Base-by-base conservation (phyloP, 2,797 vertebrate genomes). In the Dendrocincla tyrannina region DNA sequence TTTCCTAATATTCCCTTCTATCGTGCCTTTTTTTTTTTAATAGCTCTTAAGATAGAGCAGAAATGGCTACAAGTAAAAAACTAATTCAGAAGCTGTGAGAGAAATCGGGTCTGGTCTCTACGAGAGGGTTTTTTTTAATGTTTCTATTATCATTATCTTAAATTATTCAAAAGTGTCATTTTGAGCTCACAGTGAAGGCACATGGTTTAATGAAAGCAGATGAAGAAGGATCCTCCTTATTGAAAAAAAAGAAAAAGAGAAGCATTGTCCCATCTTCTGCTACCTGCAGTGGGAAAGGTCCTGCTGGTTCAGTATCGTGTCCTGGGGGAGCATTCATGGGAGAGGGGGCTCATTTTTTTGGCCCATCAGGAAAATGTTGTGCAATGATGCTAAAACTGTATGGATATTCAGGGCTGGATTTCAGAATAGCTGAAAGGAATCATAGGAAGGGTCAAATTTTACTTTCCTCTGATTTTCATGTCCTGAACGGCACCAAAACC, bases 121-220 rank as follows among this genome's bases (percentile, higher is more conserved):
- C 0, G 8, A 96, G 91, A 81, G 73, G 20, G 78, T 92, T 89
- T 92, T 93, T 95, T 93, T 93, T 80, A 85, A 85, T 91, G 88
- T 79, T 94, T 95, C 95, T 95, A 93, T 96, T 97, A 95, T 97
- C 66, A 35, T 93, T 95, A 95, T 95, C 91, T 94, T 93, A 91
- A 95, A 91, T 95, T 87, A 96, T 96, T 95, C 90, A 95, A 56
- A 96, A 93, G 94, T 93, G 89, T 93, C 95, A 82, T 95, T 95
- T 90, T 84, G 92, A 81, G 74, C 96, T 95, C 76, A 49, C 1
- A 2, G 88, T 79, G 76, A 73, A 75, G 70, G 92, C 83, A 79
- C 74, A 46, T 17, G 91, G 67, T 94, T 93, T 89, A 93, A 95
- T 88, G 60, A 76, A 88, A 93, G 88, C 83, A 58, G 67, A 19